phyloP scores from a whole-genome alignment of 2,888 invertebrate species.

The Zonitis immaculata region DNA sequence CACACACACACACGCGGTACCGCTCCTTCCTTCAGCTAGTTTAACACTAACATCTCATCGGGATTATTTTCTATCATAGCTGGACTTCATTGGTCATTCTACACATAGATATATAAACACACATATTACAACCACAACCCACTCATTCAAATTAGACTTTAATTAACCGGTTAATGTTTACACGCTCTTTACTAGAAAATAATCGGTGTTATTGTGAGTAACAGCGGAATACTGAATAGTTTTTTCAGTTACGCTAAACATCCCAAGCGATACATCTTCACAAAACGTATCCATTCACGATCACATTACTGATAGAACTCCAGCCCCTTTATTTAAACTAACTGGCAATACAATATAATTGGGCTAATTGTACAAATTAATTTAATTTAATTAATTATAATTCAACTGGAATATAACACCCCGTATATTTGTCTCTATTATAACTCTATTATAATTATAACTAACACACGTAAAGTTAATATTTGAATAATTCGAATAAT shows the following conservation, averaged over 20 bases:
- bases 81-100: slow-evolving; percentile 40
- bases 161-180: slow-evolving; percentile 37
- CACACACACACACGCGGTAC: slow-evolving; percentile 38
- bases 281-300: too few relatives aligned
- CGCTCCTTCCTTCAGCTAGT: slow-evolving; percentile 42
- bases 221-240: neutral
- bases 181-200: slow-evolving; percentile 24
- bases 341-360: too few relatives aligned
- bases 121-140: slow-evolving; percentile 32
- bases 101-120: neutral
- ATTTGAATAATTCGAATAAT: too few relatives aligned
- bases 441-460: too few relatives aligned
- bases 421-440: too few relatives aligned
- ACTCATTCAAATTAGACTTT: slow-evolving; percentile 37
- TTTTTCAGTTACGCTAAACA: neutral
- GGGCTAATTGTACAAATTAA: too few relatives aligned
- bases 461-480: too few relatives aligned
- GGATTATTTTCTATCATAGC: slow-evolving; percentile 44
- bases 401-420: too few relatives aligned
- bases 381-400: too few relatives aligned
- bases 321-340: too few relatives aligned
- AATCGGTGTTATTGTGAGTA: neutral
- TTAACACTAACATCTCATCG: slow-evolving; percentile 41
- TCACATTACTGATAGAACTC: too few relatives aligned
- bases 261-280: neutral